Evolutionary conservation across 2,797 vertebrate genomes (phyloP), one percentile per base, ranked within the genome.

Genomic region (Sebastes matsubarae): DNA sequence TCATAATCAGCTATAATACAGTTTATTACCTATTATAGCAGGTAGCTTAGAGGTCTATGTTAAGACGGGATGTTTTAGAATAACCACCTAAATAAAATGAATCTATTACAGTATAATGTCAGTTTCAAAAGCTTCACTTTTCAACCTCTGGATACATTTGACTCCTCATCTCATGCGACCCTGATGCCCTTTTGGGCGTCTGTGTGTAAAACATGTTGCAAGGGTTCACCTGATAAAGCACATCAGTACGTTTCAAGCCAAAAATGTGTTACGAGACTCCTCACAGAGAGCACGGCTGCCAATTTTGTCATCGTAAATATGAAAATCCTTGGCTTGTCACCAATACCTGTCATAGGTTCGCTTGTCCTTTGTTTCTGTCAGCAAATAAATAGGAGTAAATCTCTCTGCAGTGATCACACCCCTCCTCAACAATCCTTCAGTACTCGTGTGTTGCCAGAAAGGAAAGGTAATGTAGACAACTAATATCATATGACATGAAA

Each of bases 361-460:
- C 69, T 75, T 14, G 0, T 58, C 75, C 86, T 87, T 87, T 84
- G 71, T 92, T 89, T 89, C 72, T 61, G 65, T 59, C 74, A 81
- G 90, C 67, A 75, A 87, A 95, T 94, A 95, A 92, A 94, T 90
- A 92, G 91, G 85, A 82, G 87, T 54, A 69, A 80, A 83, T 88
- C 86, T 71, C 79, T 36, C 70, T 59, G 55, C 30, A n/a, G 64
- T 34, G 65, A 75, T 86, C 88, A 84, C 83, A 87, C 27, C 54
- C 25, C 66, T 83, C 72, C 77, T 36, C 77, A 29, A 18, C 65
- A 75, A 77, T 57, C 81, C 72, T 46, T 67, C 85, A 67, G 78
- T 72, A 6, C 79, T 74, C 42, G 59, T 64, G 54, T 66, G 78
- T 76, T 61, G 58, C 54, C 61, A 32, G 61, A 71, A 60, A 77